phyloP scores from a whole-genome alignment of 2,113 vertebrate genomes.

The Onychostoma macrolepis region DNA sequence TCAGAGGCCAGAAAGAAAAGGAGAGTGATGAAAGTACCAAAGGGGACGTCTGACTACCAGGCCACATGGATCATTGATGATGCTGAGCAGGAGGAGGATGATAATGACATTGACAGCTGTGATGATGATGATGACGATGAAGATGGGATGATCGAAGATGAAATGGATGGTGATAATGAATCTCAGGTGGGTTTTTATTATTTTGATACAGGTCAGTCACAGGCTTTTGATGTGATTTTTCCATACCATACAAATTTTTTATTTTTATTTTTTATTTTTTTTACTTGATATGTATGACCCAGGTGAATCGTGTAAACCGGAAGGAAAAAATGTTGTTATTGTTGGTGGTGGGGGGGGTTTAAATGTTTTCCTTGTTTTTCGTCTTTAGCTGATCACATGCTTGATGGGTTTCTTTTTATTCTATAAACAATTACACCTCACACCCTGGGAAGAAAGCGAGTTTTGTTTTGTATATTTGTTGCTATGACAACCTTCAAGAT shows the following conservation, averaged over 20 bases:
- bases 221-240: not conserved
- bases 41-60: conserved; percentile 95
- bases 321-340: not conserved
- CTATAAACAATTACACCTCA: not conserved
- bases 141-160: conserved; percentile 73
- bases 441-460: not conserved
- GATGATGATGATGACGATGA: conserved; percentile 61
- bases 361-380: not conserved
- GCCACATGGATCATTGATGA: conserved; percentile 90
- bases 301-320: not conserved
- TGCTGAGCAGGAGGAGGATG: conserved; percentile 66
- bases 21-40: conserved; percentile 88
- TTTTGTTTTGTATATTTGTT: not conserved
- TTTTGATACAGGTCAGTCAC: not conserved
- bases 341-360: too few relatives aligned
- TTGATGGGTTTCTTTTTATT: not conserved
- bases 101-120: conserved; percentile 65
- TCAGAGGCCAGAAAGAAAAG: conserved; percentile 78
- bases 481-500: not conserved
- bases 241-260: not conserved
- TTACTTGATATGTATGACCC: not conserved
- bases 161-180: conserved; percentile 72
- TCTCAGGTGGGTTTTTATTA: conserved; percentile 76
- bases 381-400: not conserved
- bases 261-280: not conserved